Evolutionary conservation across 1,140 invertebrate species (phyloP).

Genomic region (Neodiprion fabricii): DNA sequence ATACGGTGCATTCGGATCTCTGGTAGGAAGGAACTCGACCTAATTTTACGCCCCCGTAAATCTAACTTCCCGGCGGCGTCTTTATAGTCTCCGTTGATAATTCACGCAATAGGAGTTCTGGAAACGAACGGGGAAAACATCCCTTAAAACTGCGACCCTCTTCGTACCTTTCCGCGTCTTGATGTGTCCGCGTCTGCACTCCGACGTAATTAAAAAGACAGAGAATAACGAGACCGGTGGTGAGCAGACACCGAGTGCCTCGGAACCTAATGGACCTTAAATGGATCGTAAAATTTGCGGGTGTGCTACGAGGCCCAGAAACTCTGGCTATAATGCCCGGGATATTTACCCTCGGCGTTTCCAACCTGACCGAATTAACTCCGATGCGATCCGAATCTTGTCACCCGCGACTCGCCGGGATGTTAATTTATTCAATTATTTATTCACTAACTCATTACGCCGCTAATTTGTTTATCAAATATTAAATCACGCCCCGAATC

Average conservation of each 20-base stretch:
- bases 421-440: not conserved
- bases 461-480: not conserved
- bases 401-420: not conserved
- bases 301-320: not conserved
- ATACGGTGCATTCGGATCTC: too few relatives aligned
- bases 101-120: not conserved
- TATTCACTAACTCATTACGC: not conserved
- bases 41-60: not conserved
- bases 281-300: not conserved
- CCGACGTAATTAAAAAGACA: slow-evolving; percentile 5
- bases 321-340: not conserved
- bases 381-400: not conserved
- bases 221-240: not conserved
- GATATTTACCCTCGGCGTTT: not conserved
- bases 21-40: not conserved
- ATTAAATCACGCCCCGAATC: not conserved
- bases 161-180: not conserved
- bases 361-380: not conserved
- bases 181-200: not conserved
- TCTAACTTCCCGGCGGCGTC: not conserved
- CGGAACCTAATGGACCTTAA: not conserved
- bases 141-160: not conserved
- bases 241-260: not conserved
- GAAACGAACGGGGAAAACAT: not conserved
- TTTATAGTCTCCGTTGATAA: not conserved